Evolutionary conservation across 2,113 vertebrate species (phyloP).

Genomic region (Siphamia tubifer): DNA sequence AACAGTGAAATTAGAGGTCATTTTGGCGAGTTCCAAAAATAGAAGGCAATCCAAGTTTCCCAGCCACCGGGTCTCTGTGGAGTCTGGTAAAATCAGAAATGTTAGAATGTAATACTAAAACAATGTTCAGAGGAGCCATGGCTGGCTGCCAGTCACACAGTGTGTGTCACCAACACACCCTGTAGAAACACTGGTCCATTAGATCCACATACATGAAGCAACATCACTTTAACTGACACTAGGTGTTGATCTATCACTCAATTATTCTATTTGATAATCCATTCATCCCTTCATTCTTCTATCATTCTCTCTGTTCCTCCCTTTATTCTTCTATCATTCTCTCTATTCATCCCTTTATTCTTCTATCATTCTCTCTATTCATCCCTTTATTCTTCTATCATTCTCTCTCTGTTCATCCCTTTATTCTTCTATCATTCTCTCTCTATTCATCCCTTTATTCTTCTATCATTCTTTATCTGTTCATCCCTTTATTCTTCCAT

Average conservation of each 20-base stretch:
- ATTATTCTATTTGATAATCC: neutral
- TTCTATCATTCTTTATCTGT: neutral
- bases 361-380: no score
- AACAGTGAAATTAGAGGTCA: conserved; percentile 72
- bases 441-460: neutral
- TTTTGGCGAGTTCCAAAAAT: conserved; percentile 62
- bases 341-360: no score
- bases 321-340: neutral
- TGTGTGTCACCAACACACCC: conserved; percentile 3
- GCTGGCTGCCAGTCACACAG: conserved; percentile 12
- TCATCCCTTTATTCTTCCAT: neutral
- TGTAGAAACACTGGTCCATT: conserved; percentile 32
- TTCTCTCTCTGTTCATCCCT: neutral
- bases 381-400: neutral
- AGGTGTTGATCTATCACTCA: neutral
- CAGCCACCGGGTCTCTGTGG: conserved; percentile 56
- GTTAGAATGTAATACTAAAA: conserved; percentile 50
- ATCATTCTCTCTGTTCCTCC: neutral
- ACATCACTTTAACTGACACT: neutral
- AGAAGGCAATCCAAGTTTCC: conserved; percentile 64
- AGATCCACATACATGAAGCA: conserved; percentile 20
- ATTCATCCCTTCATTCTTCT: no score
- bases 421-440: neutral
- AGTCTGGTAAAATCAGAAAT: conserved; percentile 58
- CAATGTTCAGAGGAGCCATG: conserved; percentile 25